Conservation (phyloP, 2,888 invertebrate genomes). For the Ptychoptera contaminata region DNA sequence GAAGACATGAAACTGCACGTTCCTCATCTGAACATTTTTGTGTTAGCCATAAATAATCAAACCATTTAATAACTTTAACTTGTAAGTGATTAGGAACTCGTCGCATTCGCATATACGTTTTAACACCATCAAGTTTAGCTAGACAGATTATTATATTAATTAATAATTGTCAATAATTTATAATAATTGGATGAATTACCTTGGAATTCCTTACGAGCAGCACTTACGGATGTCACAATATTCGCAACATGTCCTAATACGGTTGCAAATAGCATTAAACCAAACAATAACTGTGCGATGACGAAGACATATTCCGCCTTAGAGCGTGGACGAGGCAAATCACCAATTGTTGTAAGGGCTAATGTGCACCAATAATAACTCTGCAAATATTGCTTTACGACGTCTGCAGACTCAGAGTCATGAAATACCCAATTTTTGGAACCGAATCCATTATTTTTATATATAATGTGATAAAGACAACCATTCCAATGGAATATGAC, state of each 20-base stretch:
- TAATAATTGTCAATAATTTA: background rate
- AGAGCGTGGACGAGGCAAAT: conserved; percentile 77
- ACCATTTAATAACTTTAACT: conserved; percentile 98
- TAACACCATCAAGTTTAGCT: conserved; percentile 97
- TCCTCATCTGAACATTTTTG: conserved; percentile 98
- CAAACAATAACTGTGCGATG: conserved; percentile 86
- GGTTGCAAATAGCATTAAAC: conserved; percentile 86
- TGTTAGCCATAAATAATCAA: conserved; percentile 97
- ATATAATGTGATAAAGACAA: conserved; percentile 92
- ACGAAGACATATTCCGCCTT: conserved; percentile 93
- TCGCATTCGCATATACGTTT: conserved; percentile 96
- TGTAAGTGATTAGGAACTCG: conserved; percentile 89
- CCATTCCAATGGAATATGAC: conserved; percentile 99
- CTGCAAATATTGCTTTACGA: conserved; percentile 88
- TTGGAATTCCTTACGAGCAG: conserved; percentile 96
- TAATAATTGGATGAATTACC: conserved; percentile 38
- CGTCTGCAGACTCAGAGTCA: conserved; percentile 72
- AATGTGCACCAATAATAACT: conserved; percentile 98
- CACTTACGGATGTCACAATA: conserved; percentile 94
- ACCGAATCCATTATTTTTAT: conserved; percentile 89
- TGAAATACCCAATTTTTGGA: conserved; percentile 85
- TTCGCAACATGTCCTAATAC: conserved; percentile 96
- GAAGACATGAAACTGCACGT: conserved; percentile 84
- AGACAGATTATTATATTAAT: conserved; percentile 34
- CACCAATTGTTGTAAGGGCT: conserved; percentile 90